These are phyloP conservation scores for Lutraria lutraria DNA, from an alignment of 2,888 invertebrate genomes.

Conservation along the genomic window DNA sequence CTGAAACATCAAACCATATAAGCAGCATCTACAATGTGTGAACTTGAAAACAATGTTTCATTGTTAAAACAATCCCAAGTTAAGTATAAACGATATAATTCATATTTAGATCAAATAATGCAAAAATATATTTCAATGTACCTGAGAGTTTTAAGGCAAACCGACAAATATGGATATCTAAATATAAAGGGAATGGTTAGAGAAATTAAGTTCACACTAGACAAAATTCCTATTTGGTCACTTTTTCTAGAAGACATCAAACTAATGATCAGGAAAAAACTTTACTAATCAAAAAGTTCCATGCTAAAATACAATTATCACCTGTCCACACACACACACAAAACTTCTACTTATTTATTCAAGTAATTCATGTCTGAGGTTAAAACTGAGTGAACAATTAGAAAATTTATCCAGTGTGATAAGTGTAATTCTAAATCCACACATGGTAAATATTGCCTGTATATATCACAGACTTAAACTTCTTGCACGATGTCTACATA, in stretches of 20 bases:
- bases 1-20: neutral
- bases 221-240: neutral
- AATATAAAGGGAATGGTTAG: neutral
- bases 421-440: conserved; percentile 24
- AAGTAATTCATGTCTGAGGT: no score
- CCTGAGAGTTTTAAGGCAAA: conserved; percentile 21
- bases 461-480: conserved; percentile 47
- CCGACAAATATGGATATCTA: conserved; percentile 7
- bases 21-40: conserved; percentile 27
- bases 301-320: no score
- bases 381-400: neutral
- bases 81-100: conserved; percentile 8
- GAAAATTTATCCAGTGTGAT: neutral
- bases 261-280: neutral
- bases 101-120: neutral
- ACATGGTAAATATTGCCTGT: conserved; percentile 23
- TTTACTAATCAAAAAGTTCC: neutral
- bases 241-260: neutral
- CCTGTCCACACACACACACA: no score
- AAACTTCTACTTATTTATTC: no score
- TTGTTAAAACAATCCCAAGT: neutral
- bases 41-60: conserved; percentile 5
- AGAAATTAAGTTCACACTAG: neutral
- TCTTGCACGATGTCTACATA: conserved; percentile 33
- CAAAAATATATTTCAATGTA: conserved; percentile 19